Base-by-base conservation (phyloP, 2,888 invertebrate genomes). In the Congeria kusceri region DNA sequence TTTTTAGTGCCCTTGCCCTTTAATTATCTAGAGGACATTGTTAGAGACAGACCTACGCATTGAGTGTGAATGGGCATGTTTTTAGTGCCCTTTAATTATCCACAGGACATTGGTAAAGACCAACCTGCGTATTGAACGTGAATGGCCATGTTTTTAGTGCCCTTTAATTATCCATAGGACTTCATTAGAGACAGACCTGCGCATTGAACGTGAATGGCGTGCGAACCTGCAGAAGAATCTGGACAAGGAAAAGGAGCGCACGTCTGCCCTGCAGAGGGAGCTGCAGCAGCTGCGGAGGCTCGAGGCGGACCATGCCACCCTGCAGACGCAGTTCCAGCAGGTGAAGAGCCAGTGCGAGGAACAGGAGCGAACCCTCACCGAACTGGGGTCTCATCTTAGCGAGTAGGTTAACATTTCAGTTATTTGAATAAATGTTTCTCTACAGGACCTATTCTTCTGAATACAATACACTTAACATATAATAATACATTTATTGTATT, bases 311-410 rank as follows among this genome's bases (percentile, higher is more conserved):
- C 96, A 97, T 93, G 95, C 96, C 29, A 94, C 95, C 13, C 94
- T 98, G 29, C 96, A 97, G 95, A 96, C 96, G 90, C 97, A 97
- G 88, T 96, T 97, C 90, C 96, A 96, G 88, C 95, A 95, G 62
- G 94, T 98, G 57, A 96, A 96, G 91, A 95, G 96, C 67, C 96
- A 96, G 85, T 98, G 97, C 94, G 95, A 96, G 61, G 98, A 98
- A 93, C 98, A 98, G 86, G 98, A 99, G 94, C 96, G 96, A 86
- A 98, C 99, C 0, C 94, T 99, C 84, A 97, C 98, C 94, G 99
- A 99, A 94, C 95, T 99, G 61, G 99, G 98, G 2, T 96, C 96
- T 46, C 98, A 98, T 88, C 94, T 99, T 77, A 97, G 97, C 93
- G 96, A 96, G 90, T 94, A 83, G 89, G 94, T 91, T 47, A 53